Base-by-base conservation (phyloP, 2,113 vertebrate species). In the Tachysurus vachellii region DNA sequence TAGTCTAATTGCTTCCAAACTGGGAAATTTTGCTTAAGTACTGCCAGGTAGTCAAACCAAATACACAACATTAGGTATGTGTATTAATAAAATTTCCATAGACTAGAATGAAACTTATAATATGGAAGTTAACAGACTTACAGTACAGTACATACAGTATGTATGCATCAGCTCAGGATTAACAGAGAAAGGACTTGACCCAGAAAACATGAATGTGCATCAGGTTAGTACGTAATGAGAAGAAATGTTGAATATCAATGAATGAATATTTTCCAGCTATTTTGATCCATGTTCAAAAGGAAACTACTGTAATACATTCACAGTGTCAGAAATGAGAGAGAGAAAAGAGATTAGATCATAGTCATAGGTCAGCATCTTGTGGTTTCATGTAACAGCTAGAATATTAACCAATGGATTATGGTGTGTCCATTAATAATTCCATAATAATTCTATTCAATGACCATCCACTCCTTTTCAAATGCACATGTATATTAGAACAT, bases 11-110 rank as follows among this genome's bases (percentile, higher is more conserved):
- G 50, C 50, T 77, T 77, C 50, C 75, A 82, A 93, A 91, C 68
- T 95, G 91, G 87, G 16, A n/a, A 57, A 47, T 6, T 26, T 57
- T 71, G 28, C 66, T 10, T 36, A 8, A 28, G n/a, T 44, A 70
- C 68, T 77, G 57, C 85, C 56, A 56, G 68, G 44, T 26, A 86
- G 62, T 26, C 36, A 47, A n/a, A 9, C 61, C 5, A 53, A 62
- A 71, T 85, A 66, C 53, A 76, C 42, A n/a, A 50, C 75, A 50
- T 9, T 53, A 36, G n/a, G 13, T 71, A n/a, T 80, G 36, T 23
- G 53, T 28, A 82, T 85, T 56, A 31, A 59, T 85, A 61, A 81
- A 57, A 8, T n/a, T 73, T 28, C 50, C 7, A 56, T 79, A 68
- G 31, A 47, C 21, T 64, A 16, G 21, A 28, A 57, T 80, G 77